phyloP scores from a whole-genome alignment of 2,113 vertebrate species.

The Solea solea region DNA sequence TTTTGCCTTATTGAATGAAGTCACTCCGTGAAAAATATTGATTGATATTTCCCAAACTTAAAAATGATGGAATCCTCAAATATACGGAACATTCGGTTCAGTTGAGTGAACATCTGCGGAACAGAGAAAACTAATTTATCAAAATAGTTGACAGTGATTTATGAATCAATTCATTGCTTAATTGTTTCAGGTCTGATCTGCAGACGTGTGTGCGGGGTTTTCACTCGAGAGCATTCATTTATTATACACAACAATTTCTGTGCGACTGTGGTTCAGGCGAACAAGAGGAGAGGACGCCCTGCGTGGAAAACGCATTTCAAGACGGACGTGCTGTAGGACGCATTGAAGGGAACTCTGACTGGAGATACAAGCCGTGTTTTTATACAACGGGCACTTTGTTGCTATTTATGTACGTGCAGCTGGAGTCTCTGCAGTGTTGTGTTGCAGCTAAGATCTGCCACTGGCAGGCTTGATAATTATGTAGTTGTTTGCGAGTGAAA shows the following conservation, averaged over 20 bases:
- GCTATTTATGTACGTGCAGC: not conserved
- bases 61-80: no score
- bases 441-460: not conserved
- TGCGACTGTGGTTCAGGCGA: constrained; percentile 3
- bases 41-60: no score
- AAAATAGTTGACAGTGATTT: no score
- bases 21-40: no score
- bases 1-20: no score
- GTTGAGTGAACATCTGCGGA: no score
- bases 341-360: not conserved
- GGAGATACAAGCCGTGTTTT: not conserved
- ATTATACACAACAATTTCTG: not conserved
- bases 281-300: constrained; percentile 32
- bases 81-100: no score
- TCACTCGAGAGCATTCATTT: constrained; percentile 6
- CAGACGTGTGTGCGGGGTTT: not conserved
- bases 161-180: no score
- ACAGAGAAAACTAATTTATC: no score
- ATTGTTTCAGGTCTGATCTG: no score
- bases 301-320: constrained; percentile 19
- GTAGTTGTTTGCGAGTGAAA: no score
- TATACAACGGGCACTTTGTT: not conserved
- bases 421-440: not conserved
- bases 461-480: no score
- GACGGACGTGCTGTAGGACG: not conserved